These are phyloP conservation scores for Hydrozoanthus tunicans DNA, from an alignment of 64 coral and sea anemone species.

Conservation along the genomic window DNA sequence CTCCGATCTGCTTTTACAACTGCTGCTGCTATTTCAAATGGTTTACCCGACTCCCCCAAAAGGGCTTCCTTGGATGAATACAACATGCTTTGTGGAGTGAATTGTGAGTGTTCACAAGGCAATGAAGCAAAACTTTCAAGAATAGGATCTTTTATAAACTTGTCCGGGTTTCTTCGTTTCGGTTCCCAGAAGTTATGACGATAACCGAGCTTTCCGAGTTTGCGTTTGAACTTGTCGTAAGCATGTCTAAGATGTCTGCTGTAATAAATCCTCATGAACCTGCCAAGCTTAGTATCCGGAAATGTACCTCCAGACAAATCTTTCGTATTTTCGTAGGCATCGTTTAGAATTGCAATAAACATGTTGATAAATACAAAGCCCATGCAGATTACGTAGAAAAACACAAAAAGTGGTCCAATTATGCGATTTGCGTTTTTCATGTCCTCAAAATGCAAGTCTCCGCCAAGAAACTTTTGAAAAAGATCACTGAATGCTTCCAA, in stretches of 20 bases:
- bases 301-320: conserved; percentile 85
- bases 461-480: conserved; percentile 85
- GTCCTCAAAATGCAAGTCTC: conserved; percentile 64
- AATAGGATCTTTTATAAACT: conserved; percentile 15
- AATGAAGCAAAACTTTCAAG: conserved; percentile 67
- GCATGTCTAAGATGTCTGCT: conserved; percentile 19
- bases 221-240: conserved; percentile 69
- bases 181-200: conserved; percentile 60
- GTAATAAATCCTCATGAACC: conserved; percentile 79
- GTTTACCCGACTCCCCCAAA: not conserved
- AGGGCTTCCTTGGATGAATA: conserved; percentile 49
- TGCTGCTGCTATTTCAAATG: not conserved
- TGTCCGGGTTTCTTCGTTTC: conserved; percentile 13
- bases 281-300: conserved; percentile 72
- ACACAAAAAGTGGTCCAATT: conserved; percentile 74
- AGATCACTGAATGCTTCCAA: conserved; percentile 61
- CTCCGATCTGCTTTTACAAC: not conserved
- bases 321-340: conserved; percentile 74
- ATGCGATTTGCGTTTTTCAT: conserved; percentile 62
- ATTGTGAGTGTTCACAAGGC: conserved; percentile 48
- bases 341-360: conserved; percentile 95
- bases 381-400: conserved; percentile 80
- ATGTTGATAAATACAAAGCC: conserved; percentile 85
- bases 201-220: conserved; percentile 74
- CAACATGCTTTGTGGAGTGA: not conserved